Evolutionary conservation across 2,888 invertebrate species (phyloP), one percentile per base, ranked within the genome.

Genomic region (Nipponacmea schrenckii): DNA sequence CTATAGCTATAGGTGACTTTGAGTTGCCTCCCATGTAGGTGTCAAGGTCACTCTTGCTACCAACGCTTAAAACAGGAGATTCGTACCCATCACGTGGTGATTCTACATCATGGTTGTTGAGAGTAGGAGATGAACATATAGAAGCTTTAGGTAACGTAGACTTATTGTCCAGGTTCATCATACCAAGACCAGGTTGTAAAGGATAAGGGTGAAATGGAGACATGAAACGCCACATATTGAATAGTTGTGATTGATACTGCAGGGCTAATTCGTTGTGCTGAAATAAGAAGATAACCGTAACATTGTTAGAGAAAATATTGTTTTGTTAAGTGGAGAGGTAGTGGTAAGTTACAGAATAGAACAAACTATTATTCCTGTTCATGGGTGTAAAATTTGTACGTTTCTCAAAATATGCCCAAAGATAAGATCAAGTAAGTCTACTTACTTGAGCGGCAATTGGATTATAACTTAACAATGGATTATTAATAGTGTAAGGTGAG

Each of bases 381-480:
- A n/a, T n/a, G n/a, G n/a, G n/a, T n/a, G n/a, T n/a, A n/a, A n/a
- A n/a, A n/a, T n/a, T n/a, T n/a, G n/a, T 5, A 31, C 31, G 31
- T 31, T 31, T 31, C 31, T 31, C 3, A 31, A 31, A 31, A 2
- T 31, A 31, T 31, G 31, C 31, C 31, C 31, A 3, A 31, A 31
- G 10, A 39, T 39, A 39, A 39, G n/a, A n/a, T n/a, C n/a, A 8
- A 39, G 8, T 5, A 39, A 20, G 56, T 56, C 10, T 24, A 56
- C 56, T 24, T 56, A 56, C 56, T 24, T 56, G 56, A 24, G 24
- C 10, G 24, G 56, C 56, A 10, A 56, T 14, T 56, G 56, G 56
- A 56, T 56, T 56, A 56, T 56, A 56, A 56, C 56, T 56, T 56
- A 56, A 56, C 56, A 56, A 24, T 24, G 56, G 56, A 56, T 56